These are phyloP conservation scores for Nasonia vitripennis DNA, from an alignment of 1,140 invertebrate genomes.

Conservation along the genomic window DNA sequence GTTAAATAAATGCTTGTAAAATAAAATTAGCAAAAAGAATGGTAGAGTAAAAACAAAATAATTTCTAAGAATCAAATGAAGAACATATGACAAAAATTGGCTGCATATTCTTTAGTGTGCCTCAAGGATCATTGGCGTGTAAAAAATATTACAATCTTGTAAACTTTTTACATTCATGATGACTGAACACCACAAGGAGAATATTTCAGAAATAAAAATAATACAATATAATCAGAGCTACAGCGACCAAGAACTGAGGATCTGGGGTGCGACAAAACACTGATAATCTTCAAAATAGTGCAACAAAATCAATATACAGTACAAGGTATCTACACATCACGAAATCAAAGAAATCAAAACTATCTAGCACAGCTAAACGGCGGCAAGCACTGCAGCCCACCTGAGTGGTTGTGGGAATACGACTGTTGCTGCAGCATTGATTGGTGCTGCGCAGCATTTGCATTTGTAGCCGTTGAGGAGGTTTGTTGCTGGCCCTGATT, in stretches of 20 bases:
- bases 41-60: neutral
- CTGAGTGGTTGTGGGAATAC: conserved; percentile 69
- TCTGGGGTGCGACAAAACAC: conserved; percentile 29
- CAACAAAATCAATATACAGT: conserved; percentile 18
- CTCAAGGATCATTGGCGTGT: neutral
- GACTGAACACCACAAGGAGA: conserved; percentile 12
- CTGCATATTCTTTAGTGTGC: neutral
- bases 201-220: neutral
- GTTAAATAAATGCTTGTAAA: neutral
- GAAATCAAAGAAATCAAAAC: conserved; percentile 35
- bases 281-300: conserved; percentile 22
- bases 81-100: neutral
- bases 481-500: conserved; percentile 65
- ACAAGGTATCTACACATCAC: conserved; percentile 1
- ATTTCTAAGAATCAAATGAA: neutral
- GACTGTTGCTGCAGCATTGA: conserved; percentile 66
- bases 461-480: conserved; percentile 38
- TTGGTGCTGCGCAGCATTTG: conserved; percentile 53
- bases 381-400: conserved; percentile 65
- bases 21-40: neutral
- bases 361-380: conserved; percentile 46
- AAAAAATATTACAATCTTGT: conserved; percentile 1
- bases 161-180: conserved; percentile 27
- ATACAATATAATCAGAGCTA: conserved; percentile 9
- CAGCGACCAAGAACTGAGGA: conserved; percentile 12